Conservation (phyloP, 1,140 invertebrate species). For the Drosophila eugracilis region DNA sequence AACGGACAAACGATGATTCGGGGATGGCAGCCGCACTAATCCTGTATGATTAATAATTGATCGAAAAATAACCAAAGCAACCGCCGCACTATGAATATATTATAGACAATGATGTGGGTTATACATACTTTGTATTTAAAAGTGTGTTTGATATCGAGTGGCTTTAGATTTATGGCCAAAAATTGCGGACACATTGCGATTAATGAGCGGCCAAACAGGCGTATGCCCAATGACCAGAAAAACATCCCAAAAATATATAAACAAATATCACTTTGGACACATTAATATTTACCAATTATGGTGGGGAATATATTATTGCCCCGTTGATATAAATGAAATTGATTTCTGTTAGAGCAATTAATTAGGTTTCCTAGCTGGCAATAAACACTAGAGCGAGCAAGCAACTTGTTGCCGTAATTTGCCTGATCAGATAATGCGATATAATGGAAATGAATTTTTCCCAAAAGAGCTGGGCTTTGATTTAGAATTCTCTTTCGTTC, state of each 20-base stretch:
- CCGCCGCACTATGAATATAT: conserved; percentile 31
- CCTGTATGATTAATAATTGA: conserved; percentile 71
- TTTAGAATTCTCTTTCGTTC: conserved; percentile 11
- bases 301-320: conserved; percentile 3
- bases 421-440: conserved; percentile 23
- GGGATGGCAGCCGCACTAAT: conserved; percentile 42
- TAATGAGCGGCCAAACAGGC: conserved; percentile 51
- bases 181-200: conserved; percentile 65
- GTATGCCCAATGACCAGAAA: conserved; percentile 45
- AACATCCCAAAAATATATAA: conserved; percentile 18
- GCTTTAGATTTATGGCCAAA: conserved; percentile 66
- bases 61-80: conserved; percentile 26
- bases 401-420: conserved; percentile 32
- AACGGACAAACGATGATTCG: conserved; percentile 29
- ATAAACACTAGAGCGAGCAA: background rate
- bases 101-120: conserved; percentile 14
- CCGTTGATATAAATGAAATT: conserved; percentile 38
- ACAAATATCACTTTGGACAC: background rate
- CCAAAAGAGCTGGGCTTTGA: conserved; percentile 19
- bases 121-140: conserved; percentile 43
- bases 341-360: conserved; percentile 33
- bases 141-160: conserved; percentile 36
- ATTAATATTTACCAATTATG: conserved; percentile 14
- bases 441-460: conserved; percentile 28
- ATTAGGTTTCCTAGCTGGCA: conserved; percentile 19